These are phyloP conservation scores for Cabera pusaria DNA, from an alignment of 2,888 invertebrate species.

Conservation along the genomic window DNA sequence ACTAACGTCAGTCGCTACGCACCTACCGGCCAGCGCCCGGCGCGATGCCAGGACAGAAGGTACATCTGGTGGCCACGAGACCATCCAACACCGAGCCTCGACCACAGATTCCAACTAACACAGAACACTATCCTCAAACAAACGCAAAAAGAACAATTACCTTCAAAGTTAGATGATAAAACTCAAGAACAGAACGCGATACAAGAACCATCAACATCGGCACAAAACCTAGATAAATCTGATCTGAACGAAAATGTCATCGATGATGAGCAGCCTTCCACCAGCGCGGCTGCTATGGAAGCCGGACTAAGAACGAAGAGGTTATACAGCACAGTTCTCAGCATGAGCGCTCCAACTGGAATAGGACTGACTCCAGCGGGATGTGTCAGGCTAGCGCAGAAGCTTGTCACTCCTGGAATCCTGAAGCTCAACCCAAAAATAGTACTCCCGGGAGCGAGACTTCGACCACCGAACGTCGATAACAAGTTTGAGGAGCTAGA, in stretches of 20 bases:
- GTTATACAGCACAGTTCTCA: constrained; percentile 80
- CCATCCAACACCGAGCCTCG: constrained; percentile 54
- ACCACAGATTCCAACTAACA: constrained; percentile 51
- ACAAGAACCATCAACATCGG: constrained; percentile 30
- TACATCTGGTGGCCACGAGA: constrained; percentile 70
- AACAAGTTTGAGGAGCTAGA: constrained; percentile 82
- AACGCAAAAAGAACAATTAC: constrained; percentile 38
- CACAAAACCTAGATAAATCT: constrained; percentile 34
- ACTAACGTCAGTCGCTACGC: constrained; percentile 72
- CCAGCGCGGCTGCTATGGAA: constrained; percentile 60
- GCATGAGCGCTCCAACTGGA: constrained; percentile 68
- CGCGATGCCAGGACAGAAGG: constrained; percentile 58
- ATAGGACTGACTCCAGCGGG: constrained; percentile 54
- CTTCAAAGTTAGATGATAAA: constrained; percentile 33
- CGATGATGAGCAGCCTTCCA: constrained; percentile 58
- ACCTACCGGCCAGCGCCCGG: constrained; percentile 63
- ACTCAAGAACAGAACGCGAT: constrained; percentile 27
- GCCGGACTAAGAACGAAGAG: constrained; percentile 64
- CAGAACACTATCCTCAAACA: constrained; percentile 34
- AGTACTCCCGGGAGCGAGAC: constrained; percentile 56
- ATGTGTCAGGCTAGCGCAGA: constrained; percentile 63
- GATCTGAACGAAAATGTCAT: constrained; percentile 48
- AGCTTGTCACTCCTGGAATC: constrained; percentile 64
- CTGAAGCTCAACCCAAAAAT: constrained; percentile 71
- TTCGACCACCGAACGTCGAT: constrained; percentile 59